phyloP scores from a whole-genome alignment of 2,888 invertebrate species.

The Oligia fasciuncula region DNA sequence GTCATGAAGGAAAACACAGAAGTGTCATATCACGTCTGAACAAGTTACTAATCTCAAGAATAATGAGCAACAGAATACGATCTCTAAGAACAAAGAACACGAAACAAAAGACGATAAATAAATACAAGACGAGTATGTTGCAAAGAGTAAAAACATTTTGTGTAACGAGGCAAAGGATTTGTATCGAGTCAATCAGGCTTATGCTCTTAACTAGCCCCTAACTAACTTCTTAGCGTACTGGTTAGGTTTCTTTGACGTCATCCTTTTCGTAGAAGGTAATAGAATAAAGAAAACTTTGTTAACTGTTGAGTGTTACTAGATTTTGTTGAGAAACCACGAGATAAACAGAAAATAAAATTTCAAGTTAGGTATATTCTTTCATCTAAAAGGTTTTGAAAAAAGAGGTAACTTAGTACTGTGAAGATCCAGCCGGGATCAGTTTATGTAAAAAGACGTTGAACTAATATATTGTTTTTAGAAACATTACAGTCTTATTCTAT shows the following conservation, averaged over 20 bases:
- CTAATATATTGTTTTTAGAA: too few relatives aligned
- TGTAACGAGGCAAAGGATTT: conserved; percentile 43
- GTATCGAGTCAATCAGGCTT: conserved; percentile 47
- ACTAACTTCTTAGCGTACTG: conserved; percentile 15
- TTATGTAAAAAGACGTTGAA: too few relatives aligned
- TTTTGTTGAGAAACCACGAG: conserved; percentile 25
- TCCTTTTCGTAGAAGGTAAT: conserved; percentile 6
- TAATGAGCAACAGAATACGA: neutral
- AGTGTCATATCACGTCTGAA: neutral
- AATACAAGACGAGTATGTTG: conserved; percentile 22
- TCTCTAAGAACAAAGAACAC: conserved; percentile 12
- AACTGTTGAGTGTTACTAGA: conserved; percentile 3
- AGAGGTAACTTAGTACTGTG: too few relatives aligned
- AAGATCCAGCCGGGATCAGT: too few relatives aligned
- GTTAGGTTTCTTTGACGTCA: conserved; percentile 17
- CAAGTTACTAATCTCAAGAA: conserved; percentile 6
- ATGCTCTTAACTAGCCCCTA: conserved; percentile 30
- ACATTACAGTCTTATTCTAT: too few relatives aligned
- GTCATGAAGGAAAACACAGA: neutral
- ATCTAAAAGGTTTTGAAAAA: neutral
- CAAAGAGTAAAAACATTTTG: conserved; percentile 28
- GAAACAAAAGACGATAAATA: conserved; percentile 17
- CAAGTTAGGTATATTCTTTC: neutral
- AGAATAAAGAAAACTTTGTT: conserved; percentile 33
- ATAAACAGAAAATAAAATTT: conserved; percentile 8